Conservation (phyloP, 2,797 vertebrate species). For the Acomys russatus region DNA sequence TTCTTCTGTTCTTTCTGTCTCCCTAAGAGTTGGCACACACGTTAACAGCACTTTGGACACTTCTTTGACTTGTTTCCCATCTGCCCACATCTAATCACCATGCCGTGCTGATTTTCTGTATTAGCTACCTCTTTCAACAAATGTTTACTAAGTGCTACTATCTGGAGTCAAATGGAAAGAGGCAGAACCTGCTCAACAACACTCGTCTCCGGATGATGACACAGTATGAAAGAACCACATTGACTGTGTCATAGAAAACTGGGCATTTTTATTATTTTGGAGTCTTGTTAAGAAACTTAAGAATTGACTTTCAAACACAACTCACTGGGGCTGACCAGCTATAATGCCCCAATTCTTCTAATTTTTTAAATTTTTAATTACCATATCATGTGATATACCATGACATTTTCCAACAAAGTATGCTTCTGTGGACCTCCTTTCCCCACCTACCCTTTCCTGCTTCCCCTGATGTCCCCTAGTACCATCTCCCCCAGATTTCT, state of each 20-base stretch:
- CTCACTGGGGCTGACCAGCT: background rate
- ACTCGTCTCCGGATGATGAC: background rate
- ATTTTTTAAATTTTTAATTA: background rate
- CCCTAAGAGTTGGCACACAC: constrained; percentile 40
- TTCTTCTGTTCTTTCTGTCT: background rate
- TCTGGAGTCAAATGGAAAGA: constrained; percentile 6
- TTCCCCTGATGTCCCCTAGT: too few species aligned
- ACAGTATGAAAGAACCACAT: background rate
- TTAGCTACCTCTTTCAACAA: constrained; percentile 12
- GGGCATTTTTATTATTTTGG: background rate
- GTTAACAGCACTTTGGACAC: constrained; percentile 30
- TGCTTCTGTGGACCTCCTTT: background rate
- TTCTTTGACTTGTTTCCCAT: background rate
- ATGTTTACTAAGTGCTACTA: background rate
- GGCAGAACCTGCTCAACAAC: background rate
- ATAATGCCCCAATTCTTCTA: background rate
- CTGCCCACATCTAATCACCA: background rate
- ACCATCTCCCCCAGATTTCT: background rate
- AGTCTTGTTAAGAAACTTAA: background rate
- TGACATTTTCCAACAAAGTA: background rate
- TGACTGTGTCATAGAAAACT: background rate
- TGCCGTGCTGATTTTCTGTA: constrained; percentile 2
- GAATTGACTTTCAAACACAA: constrained; percentile 45
- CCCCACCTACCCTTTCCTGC: background rate
- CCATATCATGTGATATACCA: background rate